phyloP scores from a whole-genome alignment of 2,797 vertebrate species.

The Helicolenus hilgendorfi region DNA sequence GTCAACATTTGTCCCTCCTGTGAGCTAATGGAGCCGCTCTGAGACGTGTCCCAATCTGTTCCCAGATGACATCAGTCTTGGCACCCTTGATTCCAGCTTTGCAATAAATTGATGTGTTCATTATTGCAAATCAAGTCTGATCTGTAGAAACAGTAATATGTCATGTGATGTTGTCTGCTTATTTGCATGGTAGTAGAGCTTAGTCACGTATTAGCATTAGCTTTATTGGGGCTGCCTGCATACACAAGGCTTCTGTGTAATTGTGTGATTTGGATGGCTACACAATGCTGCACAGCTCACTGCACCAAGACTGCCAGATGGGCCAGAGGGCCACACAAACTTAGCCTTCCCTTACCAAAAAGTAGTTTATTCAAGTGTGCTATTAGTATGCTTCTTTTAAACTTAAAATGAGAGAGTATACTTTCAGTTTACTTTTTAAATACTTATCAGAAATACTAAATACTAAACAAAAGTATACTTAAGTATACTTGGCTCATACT shows the following conservation, averaged over 20 bases:
- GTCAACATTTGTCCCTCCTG: slow-evolving; percentile 46
- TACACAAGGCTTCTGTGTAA: neutral
- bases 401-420: too few relatives aligned
- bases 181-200: neutral
- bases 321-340: neutral
- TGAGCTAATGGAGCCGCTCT: slow-evolving; percentile 29
- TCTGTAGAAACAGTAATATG: neutral
- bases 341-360: neutral
- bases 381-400: too few relatives aligned
- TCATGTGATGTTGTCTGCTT: neutral
- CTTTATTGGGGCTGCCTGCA: neutral
- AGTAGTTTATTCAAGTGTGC: too few relatives aligned
- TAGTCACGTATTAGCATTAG: neutral
- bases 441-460: too few relatives aligned
- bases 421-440: too few relatives aligned
- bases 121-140: neutral
- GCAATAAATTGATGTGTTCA: neutral
- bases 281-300: neutral
- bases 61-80: slow-evolving; percentile 57
- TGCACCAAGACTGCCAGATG: neutral
- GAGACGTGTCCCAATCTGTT: slow-evolving; percentile 65
- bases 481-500: too few relatives aligned
- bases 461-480: too few relatives aligned
- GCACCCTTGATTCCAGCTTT: slow-evolving; percentile 20
- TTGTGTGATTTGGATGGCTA: neutral